These are phyloP conservation scores for Brachirus orientalis DNA, from an alignment of 2,113 vertebrate species.

Conservation along the genomic window DNA sequence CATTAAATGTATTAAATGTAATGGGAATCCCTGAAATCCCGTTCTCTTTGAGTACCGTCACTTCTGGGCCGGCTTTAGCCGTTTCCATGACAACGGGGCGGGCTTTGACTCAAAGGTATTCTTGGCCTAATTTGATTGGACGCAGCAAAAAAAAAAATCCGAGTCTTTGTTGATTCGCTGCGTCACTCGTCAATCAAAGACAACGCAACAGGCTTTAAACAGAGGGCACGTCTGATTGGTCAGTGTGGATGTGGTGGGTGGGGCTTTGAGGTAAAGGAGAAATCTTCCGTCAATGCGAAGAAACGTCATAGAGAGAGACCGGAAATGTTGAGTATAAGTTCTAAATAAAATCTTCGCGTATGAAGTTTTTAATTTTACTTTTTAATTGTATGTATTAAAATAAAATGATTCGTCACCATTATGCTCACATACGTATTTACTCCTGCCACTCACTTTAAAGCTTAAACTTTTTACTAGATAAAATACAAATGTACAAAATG, in stretches of 20 bases:
- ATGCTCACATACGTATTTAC: neutral
- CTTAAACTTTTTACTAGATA: neutral
- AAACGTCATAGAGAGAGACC: neutral
- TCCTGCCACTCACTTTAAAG: neutral
- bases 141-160: rapidly evolving
- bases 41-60: too few relatives aligned
- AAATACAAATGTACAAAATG: too few relatives aligned
- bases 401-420: neutral
- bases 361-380: too few relatives aligned
- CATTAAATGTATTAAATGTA: too few relatives aligned
- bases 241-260: neutral
- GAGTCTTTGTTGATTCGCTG: slow-evolving; percentile 49
- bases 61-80: too few relatives aligned
- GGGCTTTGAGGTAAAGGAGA: neutral
- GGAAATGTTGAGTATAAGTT: neutral
- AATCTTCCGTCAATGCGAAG: slow-evolving; percentile 25
- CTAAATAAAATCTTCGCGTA: slow-evolving; percentile 24
- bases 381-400: neutral
- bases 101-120: slow-evolving; percentile 52
- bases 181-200: slow-evolving; percentile 2
- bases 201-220: slow-evolving; percentile 8
- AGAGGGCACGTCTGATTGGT: slow-evolving; percentile 46
- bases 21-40: too few relatives aligned
- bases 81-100: slow-evolving; percentile 11
- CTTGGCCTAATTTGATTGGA: slow-evolving; percentile 78